phyloP scores from a whole-genome alignment of 2,888 invertebrate species.

The Oithona nana region DNA sequence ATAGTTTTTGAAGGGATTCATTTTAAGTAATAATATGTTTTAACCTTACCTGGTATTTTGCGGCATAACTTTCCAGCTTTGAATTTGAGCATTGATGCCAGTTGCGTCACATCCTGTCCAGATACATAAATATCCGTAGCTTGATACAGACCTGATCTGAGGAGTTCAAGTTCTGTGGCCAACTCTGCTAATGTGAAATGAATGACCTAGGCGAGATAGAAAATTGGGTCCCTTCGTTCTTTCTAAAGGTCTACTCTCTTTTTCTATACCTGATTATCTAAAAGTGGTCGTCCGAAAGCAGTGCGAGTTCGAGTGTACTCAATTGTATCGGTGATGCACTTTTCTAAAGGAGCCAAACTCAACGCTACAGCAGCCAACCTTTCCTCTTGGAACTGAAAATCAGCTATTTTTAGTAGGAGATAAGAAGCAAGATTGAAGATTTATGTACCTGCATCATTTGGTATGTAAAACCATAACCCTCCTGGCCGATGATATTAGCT shows the following conservation, averaged over 20 bases:
- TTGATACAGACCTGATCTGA: conserved; percentile 32
- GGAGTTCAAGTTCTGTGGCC: conserved; percentile 33
- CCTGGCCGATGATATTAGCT: conserved; percentile 34
- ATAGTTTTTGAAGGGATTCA: too few species aligned
- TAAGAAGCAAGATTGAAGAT: neutral
- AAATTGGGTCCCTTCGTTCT: conserved; percentile 23
- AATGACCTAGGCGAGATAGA: neutral
- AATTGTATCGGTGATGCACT: conserved; percentile 30
- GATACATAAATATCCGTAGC: conserved; percentile 25
- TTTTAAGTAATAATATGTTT: too few species aligned
- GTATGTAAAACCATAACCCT: conserved; percentile 27
- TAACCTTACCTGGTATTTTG: too few species aligned
- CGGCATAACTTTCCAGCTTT: conserved; percentile 33
- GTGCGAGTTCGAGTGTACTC: conserved; percentile 33
- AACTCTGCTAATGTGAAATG: conserved; percentile 36
- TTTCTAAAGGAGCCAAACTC: conserved; percentile 25
- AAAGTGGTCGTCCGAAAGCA: conserved; percentile 32
- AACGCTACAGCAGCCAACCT: conserved; percentile 29
- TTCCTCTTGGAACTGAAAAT: conserved; percentile 35
- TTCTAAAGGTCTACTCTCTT: too few species aligned
- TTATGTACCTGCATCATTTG: conserved; percentile 1
- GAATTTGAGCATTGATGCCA: conserved; percentile 37
- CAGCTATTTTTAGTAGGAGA: neutral
- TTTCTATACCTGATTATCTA: conserved; percentile 26
- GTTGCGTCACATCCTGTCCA: conserved; percentile 30